Evolutionary conservation across 2,888 invertebrate genomes (phyloP).

Genomic region (Cephus nigrinus): DNA sequence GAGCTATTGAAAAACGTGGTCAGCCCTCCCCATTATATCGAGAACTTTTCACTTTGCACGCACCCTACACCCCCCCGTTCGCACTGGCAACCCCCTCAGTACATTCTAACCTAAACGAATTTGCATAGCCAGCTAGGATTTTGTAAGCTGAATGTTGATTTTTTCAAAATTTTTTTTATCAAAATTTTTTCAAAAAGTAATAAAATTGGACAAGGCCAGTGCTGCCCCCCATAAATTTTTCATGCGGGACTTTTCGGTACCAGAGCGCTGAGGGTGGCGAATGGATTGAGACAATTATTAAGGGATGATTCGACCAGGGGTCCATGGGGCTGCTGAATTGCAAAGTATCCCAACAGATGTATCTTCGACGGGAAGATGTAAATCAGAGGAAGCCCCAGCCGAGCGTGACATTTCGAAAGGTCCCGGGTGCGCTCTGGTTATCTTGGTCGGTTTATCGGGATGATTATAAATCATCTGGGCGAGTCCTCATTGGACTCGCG

Average conservation of each 20-base stretch:
- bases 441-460: conserved; percentile 55
- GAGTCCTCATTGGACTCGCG: conserved; percentile 29
- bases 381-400: conserved; percentile 16
- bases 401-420: not conserved
- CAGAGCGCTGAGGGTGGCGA: not conserved
- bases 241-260: not conserved
- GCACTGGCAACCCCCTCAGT: not conserved
- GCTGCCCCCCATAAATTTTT: not conserved
- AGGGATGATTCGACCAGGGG: not conserved
- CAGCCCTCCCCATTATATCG: conserved; percentile 37
- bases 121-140: not conserved
- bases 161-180: not conserved
- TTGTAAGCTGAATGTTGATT: not conserved
- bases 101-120: not conserved
- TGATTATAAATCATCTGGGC: conserved; percentile 58
- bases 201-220: not conserved
- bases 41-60: conserved; percentile 36
- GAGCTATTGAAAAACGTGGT: conserved; percentile 49
- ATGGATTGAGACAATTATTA: not conserved
- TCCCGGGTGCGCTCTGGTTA: conserved; percentile 32
- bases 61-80: not conserved
- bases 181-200: not conserved
- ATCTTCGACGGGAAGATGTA: conserved; percentile 16
- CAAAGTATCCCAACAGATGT: conserved; percentile 22
- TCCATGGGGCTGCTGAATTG: not conserved